A percentile compares a stretch with the other conserved stretches of the same genome.
These are phyloP conservation scores for Lasioglossum morio DNA, from an alignment of 2,888 invertebrate genomes.

Conservation along the genomic window DNA sequence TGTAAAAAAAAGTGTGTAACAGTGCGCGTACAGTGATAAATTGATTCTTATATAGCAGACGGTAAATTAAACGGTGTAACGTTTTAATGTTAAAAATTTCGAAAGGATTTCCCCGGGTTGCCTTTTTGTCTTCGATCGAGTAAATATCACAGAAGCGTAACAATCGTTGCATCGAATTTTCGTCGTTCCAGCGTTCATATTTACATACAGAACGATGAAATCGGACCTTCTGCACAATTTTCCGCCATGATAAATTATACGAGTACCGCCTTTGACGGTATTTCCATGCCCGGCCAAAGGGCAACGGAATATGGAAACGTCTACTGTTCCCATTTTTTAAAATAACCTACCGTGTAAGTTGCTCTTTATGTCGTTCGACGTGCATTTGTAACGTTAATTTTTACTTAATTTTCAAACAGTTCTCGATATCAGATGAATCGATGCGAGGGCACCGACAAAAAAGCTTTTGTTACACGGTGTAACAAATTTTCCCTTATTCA, in stretches of 20 bases:
- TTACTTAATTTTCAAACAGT: neutral
- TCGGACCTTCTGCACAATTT: slow-evolving; percentile 20
- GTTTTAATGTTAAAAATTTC: neutral
- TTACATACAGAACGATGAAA: slow-evolving; percentile 32
- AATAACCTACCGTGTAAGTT: neutral
- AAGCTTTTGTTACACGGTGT: neutral
- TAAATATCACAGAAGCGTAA: slow-evolving; percentile 59
- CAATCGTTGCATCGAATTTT: slow-evolving; percentile 18
- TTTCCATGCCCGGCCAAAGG: neutral
- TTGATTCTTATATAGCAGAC: too few relatives aligned
- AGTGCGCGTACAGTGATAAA: too few relatives aligned
- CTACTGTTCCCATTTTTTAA: neutral
- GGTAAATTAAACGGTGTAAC: too few relatives aligned
- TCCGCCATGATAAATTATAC: slow-evolving; percentile 35
- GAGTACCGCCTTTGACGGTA: slow-evolving; percentile 24
- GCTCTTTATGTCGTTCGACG: neutral
- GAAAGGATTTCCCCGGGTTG: neutral
- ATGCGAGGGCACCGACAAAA: neutral
- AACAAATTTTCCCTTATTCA: neutral
- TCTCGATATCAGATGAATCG: neutral
- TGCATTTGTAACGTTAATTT: neutral
- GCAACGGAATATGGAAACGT: slow-evolving; percentile 10
- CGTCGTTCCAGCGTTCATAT: slow-evolving; percentile 18
- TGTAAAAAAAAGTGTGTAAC: too few relatives aligned
- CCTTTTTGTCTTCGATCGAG: slow-evolving; percentile 21